Evolutionary conservation across 1,140 invertebrate species (phyloP).

Genomic region (Orchesella cincta): DNA sequence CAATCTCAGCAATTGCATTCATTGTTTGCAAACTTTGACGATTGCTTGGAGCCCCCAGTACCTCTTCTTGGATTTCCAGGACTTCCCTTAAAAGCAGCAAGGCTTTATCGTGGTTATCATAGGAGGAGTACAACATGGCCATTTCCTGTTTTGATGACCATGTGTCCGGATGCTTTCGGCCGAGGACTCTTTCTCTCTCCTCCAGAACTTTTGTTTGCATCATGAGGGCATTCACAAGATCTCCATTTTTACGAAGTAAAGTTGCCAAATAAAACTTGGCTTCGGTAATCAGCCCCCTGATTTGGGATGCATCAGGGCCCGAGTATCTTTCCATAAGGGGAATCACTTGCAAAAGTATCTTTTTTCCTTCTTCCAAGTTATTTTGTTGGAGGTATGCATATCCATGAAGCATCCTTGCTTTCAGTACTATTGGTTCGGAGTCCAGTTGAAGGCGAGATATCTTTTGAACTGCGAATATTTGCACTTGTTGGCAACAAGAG

Average conservation of each 20-base stretch:
- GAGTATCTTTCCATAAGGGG: not conserved
- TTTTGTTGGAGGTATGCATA: not conserved
- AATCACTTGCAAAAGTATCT: not conserved
- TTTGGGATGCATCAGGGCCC: not conserved
- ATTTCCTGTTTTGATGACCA: conserved; percentile 5
- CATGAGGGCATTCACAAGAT: conserved; percentile 21
- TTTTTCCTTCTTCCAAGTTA: not conserved
- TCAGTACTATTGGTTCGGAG: not conserved
- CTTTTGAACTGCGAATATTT: not conserved
- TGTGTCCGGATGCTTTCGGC: not conserved
- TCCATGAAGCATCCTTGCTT: not conserved
- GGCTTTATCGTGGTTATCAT: conserved; percentile 18
- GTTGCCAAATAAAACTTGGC: not conserved
- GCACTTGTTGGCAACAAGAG: not conserved
- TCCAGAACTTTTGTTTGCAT: not conserved
- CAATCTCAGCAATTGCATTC: conserved; percentile 1
- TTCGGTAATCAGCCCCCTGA: not conserved
- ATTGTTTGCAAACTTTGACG: not conserved
- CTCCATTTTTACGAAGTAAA: not conserved
- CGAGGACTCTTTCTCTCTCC: not conserved
- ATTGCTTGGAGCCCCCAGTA: conserved; percentile 4
- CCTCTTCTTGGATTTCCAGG: not conserved
- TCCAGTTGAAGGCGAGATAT: not conserved
- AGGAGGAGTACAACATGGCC: not conserved
- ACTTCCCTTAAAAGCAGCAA: not conserved